Evolutionary conservation across 2,888 invertebrate genomes (phyloP), one percentile per base, ranked within the genome.

Genomic region (Hyles lineata): DNA sequence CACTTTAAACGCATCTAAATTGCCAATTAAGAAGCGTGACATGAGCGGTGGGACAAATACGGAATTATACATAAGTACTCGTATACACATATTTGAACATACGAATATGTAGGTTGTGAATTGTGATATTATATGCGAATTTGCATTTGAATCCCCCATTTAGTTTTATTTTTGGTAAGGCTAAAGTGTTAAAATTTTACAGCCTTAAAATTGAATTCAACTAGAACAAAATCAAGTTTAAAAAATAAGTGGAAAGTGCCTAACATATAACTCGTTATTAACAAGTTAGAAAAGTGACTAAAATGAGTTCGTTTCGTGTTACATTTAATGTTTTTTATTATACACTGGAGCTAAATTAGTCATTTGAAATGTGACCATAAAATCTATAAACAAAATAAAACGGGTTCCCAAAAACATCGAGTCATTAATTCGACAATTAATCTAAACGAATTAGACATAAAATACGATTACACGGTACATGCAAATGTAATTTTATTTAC

Each of bases 401-500:
- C 23, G 50, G 43, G 50, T 67, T 50, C 50, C 50, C 23, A 50
- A 17, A 67, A 43, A 67, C 17, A 23, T 11, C n/a, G 19, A n/a
- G 23, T 67, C 7, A 43, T 43, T 67, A 67, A 67, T 67, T 50
- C 67, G 50, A 67, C 50, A 67, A 50, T 50, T 67, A 67, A 23
- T 67, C 23, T 23, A 17, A 50, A 67, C 23, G 50, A 67, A 67
- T 67, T 50, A 50, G 23, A 67, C 43, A 63, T 43, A 55, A 17
- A 72, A 72, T 58, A 43, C 32, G 35, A 58, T 25, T 72, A 55
- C 21, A 35, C 58, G 32, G 32, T 72, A 55, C 50, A 55, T 62
- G 29, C 29, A 29, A 52, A 62, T 67, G n/a, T 71, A 29, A 62
- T 67, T 67, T 67, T 72, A 67, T 63, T 21, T 17, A 72, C 71